Conservation (phyloP, 2,113 vertebrate genomes). For the Bujurquina vittata region DNA sequence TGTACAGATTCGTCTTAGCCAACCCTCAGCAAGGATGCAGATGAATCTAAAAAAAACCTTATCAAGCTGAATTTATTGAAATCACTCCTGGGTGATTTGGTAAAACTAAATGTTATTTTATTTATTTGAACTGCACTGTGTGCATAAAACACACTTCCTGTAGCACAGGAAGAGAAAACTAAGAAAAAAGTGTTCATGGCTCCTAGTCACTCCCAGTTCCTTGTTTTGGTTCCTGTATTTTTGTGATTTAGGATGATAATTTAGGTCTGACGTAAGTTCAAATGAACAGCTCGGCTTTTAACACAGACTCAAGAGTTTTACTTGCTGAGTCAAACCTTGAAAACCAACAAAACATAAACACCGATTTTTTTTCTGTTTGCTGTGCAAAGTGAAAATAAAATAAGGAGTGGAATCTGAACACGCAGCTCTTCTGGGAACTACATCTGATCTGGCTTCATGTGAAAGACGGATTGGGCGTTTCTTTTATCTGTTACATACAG, state of each 20-base stretch:
- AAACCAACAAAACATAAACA: background rate
- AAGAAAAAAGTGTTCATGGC: background rate
- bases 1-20: background rate
- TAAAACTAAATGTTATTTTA: background rate
- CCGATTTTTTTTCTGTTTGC: background rate
- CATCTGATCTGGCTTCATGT: background rate
- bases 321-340: background rate
- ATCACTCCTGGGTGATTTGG: background rate
- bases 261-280: background rate
- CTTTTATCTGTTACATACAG: no score
- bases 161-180: background rate
- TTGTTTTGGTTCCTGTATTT: background rate
- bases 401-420: background rate
- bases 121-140: background rate
- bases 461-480: background rate
- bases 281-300: background rate
- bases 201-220: conserved; percentile 2
- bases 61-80: background rate
- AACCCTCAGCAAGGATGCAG: background rate
- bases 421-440: background rate
- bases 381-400: background rate
- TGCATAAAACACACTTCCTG: background rate
- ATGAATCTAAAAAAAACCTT: background rate
- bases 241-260: background rate
- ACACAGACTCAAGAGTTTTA: background rate